A percentile compares a stretch with the other conserved stretches of the same genome.
Conservation (phyloP, 2,888 invertebrate species). For the Anthoptus insignis region DNA sequence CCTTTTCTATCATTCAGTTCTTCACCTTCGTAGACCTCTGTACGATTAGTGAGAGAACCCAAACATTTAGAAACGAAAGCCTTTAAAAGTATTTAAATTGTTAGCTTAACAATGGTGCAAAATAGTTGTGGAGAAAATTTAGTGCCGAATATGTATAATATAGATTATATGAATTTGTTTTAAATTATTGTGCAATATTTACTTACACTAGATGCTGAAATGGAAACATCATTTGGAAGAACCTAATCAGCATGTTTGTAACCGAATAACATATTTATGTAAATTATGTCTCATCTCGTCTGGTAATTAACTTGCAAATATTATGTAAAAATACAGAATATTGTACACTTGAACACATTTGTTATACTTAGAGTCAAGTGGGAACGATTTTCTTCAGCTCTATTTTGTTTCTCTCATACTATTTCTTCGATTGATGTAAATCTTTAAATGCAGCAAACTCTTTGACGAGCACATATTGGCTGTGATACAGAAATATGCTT, state of each 20-base stretch:
- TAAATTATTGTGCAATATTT: constrained; percentile 10
- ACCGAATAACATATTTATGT: too few relatives aligned
- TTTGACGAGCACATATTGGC: constrained; percentile 30
- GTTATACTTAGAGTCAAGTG: background rate
- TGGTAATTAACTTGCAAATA: too few relatives aligned
- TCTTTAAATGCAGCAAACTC: background rate
- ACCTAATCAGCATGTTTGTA: too few relatives aligned
- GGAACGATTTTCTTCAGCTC: background rate
- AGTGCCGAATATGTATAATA: background rate
- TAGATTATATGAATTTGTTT: background rate
- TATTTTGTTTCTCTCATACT: constrained; percentile 4
- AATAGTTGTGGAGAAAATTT: constrained; percentile 4
- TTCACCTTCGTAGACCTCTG: constrained; percentile 7
- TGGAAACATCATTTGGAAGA: too few relatives aligned
- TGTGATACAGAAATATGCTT: constrained; percentile 42
- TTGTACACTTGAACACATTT: background rate
- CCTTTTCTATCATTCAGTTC: constrained; percentile 10
- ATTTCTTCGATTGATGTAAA: background rate
- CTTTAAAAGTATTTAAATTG: constrained; percentile 20
- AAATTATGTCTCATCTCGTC: too few relatives aligned
- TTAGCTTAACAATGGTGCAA: constrained; percentile 10
- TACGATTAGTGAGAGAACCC: constrained; percentile 22
- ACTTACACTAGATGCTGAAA: background rate
- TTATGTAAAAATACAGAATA: background rate
- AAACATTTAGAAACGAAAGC: constrained; percentile 18